phyloP scores from a whole-genome alignment of 2,797 vertebrate genomes.

The Scarus forsteni region DNA sequence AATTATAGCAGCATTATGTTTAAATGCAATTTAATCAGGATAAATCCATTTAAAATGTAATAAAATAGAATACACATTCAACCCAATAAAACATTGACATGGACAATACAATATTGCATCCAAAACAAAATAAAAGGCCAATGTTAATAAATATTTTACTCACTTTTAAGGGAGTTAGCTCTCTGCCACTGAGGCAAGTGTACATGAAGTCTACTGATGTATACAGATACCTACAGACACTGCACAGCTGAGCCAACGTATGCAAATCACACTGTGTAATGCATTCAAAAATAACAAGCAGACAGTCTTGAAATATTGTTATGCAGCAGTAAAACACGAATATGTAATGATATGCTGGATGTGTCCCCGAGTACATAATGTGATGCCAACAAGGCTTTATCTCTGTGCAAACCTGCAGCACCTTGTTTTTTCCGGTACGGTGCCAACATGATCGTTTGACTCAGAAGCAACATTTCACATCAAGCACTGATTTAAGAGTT shows the following conservation, averaged over 20 bases:
- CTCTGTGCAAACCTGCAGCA: slow-evolving; percentile 50
- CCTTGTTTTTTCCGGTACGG: slow-evolving; percentile 64
- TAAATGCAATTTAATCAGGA: too few species aligned
- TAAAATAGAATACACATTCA: too few species aligned
- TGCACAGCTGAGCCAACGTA: background rate
- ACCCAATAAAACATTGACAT: too few species aligned
- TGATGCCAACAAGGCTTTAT: slow-evolving; percentile 34
- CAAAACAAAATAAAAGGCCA: too few species aligned
- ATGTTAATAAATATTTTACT: too few species aligned
- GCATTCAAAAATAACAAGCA: slow-evolving; percentile 10
- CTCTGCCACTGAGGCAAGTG: slow-evolving; percentile 4
- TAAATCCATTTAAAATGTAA: too few species aligned
- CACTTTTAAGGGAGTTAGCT: too few species aligned
- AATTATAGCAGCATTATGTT: too few species aligned
- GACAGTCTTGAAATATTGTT: slow-evolving; percentile 3
- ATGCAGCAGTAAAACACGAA: slow-evolving; percentile 9
- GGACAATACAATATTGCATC: too few species aligned
- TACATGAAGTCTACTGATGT: slow-evolving; percentile 14
- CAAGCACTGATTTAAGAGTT: slow-evolving; percentile 46
- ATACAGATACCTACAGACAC: slow-evolving; percentile 1
- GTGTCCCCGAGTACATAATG: slow-evolving; percentile 12
- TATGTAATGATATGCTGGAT: background rate
- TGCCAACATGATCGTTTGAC: slow-evolving; percentile 49
- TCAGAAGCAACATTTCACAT: slow-evolving; percentile 55
- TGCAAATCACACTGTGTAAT: background rate